phyloP scores from a whole-genome alignment of 2,113 vertebrate species.

The Ahaetulla prasina region DNA sequence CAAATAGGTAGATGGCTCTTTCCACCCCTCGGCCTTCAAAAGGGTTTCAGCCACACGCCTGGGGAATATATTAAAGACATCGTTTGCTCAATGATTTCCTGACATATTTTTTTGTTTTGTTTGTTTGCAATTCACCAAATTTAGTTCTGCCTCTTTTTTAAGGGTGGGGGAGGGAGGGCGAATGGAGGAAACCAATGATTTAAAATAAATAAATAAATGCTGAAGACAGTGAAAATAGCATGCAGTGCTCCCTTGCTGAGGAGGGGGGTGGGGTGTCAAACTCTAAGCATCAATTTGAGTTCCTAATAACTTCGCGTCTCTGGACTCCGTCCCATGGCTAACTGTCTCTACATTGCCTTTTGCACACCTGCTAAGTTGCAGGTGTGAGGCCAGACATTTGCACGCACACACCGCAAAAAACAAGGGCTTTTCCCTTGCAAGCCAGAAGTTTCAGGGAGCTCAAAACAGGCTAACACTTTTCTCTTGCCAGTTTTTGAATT shows the following conservation, averaged over 20 bases:
- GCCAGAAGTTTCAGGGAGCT: no score
- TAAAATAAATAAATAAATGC: constrained; percentile 17
- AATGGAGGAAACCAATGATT: background rate
- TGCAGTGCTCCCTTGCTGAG: constrained; percentile 57
- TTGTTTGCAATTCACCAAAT: constrained; percentile 64
- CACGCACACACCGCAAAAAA: background rate
- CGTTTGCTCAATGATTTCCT: constrained; percentile 71
- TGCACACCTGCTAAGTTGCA: constrained; percentile 29
- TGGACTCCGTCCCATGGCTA: constrained; percentile 54
- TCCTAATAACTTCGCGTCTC: constrained; percentile 61
- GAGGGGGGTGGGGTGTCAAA: constrained; percentile 39
- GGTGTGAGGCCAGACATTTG: background rate
- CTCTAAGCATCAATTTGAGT: constrained; percentile 63
- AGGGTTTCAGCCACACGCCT: constrained; percentile 74
- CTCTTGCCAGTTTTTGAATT: background rate
- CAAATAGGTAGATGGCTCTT: constrained; percentile 69
- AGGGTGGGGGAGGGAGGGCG: fast-evolving
- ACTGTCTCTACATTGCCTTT: constrained; percentile 52
- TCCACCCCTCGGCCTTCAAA: constrained; percentile 77
- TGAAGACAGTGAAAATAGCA: constrained; percentile 56
- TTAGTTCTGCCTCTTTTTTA: constrained; percentile 53
- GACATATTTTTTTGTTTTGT: constrained; percentile 42
- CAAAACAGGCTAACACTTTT: background rate
- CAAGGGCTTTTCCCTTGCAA: no score
- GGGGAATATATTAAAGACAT: constrained; percentile 74